Evolutionary conservation across 2,888 invertebrate species (phyloP).

Genomic region (Cheiracanthium punctorium): DNA sequence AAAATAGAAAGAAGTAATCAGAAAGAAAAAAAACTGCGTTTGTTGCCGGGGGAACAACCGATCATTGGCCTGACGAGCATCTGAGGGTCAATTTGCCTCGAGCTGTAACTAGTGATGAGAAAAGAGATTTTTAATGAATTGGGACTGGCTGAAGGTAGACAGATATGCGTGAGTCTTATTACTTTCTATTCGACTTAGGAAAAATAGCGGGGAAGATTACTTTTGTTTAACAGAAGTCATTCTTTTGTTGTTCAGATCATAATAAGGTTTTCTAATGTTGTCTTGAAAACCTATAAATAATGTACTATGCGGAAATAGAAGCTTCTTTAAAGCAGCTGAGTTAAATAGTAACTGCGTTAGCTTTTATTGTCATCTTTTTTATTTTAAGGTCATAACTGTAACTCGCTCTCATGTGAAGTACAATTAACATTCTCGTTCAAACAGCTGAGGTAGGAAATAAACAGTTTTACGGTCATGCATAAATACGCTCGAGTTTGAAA

Average conservation of each 20-base stretch:
- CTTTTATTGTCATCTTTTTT: conserved; percentile 5
- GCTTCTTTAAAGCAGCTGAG: conserved; percentile 21
- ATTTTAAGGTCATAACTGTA: conserved; percentile 19
- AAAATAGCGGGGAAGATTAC: not conserved
- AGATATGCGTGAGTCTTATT: conserved; percentile 9
- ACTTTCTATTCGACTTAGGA: not conserved
- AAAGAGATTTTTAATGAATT: conserved; percentile 28
- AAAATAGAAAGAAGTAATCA: conserved; percentile 5
- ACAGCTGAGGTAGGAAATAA: not conserved
- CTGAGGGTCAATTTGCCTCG: conserved; percentile 31
- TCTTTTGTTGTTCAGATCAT: conserved; percentile 39
- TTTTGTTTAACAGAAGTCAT: conserved; percentile 1
- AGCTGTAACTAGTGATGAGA: not conserved
- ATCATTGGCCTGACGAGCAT: conserved; percentile 40
- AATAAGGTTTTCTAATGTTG: not conserved
- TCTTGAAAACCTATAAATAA: conserved; percentile 36
- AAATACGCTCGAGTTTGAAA: too few species aligned
- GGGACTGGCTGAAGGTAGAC: conserved; percentile 49
- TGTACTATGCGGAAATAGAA: conserved; percentile 46
- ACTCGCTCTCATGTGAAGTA: conserved; percentile 9
- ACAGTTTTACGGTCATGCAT: too few species aligned
- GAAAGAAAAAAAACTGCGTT: conserved; percentile 4
- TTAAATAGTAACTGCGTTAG: not conserved
- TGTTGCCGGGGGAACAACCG: conserved; percentile 20
- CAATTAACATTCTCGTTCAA: conserved; percentile 12